Base-by-base conservation (phyloP, 2,113 vertebrate genomes). In the Jacana jacana region DNA sequence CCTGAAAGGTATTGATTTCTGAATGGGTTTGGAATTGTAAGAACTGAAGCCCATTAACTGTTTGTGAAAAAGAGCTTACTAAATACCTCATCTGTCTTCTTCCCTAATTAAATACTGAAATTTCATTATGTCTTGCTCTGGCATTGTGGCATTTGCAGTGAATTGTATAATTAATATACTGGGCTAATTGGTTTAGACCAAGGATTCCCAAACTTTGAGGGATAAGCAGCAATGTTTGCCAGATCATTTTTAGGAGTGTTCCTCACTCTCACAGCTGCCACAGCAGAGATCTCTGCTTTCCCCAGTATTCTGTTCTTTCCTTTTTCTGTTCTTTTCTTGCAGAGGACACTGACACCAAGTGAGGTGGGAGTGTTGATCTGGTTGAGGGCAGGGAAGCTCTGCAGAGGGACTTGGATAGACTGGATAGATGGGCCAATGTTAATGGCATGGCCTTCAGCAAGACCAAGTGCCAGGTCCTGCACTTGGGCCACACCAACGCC, bases 1-100 rank as follows among this genome's bases (percentile, higher is more conserved):
- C 71, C 95, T 81, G 60, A 96, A 96, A 98, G 98, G 99, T 99
- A 96, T 92, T 71, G 84, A 30, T 79, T 86, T 91, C 66, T 66
- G 69, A 84, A 54, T 83, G 25, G 30, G 22, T 60, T 88, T 71
- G 52, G 22, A 84, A 64, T 33, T 70, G 20, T 54, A 58, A 7
- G 54, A 46, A 72, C 31, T 52, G 19, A 46, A 86, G 48, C 17
- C 30, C 11, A 9, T 54, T 61, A 84, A 69, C 1, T 15, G 0
- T 63, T 80, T 65, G 23, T 81, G 54, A 42, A 81, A 76, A 73
- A 23, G 30, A 66, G 7, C 17, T 75, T 81, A 28, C 16, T 49
- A 28, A 79, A 31, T 64, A 60, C 52, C 27, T 83, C 22, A 4
- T 31, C 15, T 72, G 7, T 81, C 40, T 44, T 55, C 71, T 80